phyloP scores from a whole-genome alignment of 1,140 invertebrate species.

The Drosophila neocordata region DNA sequence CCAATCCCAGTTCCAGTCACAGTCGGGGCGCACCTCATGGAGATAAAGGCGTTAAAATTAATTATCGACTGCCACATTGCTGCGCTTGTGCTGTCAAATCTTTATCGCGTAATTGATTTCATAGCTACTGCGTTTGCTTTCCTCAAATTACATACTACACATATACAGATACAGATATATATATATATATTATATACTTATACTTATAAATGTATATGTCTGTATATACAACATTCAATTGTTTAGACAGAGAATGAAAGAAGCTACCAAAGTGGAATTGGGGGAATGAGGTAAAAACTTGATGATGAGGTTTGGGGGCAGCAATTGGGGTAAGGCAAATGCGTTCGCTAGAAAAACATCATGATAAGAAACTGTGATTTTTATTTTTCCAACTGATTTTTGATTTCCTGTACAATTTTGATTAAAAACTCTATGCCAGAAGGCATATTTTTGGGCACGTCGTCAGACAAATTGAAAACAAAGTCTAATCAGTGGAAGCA shows the following conservation, averaged over 20 bases:
- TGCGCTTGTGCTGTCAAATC: slow-evolving; percentile 79
- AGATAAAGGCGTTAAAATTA: slow-evolving; percentile 81
- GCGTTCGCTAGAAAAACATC: slow-evolving; percentile 70
- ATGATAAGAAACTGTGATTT: slow-evolving; percentile 80
- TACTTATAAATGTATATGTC: not conserved
- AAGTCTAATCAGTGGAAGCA: slow-evolving; percentile 77
- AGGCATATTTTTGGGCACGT: slow-evolving; percentile 45
- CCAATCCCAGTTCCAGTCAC: not conserved
- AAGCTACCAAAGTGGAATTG: slow-evolving; percentile 21
- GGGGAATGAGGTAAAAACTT: not conserved
- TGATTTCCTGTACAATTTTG: slow-evolving; percentile 82
- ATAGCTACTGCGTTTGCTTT: slow-evolving; percentile 81
- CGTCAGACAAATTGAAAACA: slow-evolving; percentile 76
- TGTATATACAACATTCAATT: slow-evolving; percentile 27
- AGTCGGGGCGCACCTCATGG: slow-evolving; percentile 66
- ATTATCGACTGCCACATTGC: slow-evolving; percentile 75
- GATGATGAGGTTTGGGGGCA: slow-evolving; percentile 45
- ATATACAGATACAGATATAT: not conserved
- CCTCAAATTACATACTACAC: slow-evolving; percentile 66
- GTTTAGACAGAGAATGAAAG: slow-evolving; percentile 49
- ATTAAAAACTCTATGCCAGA: slow-evolving; percentile 69
- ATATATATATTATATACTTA: not conserved
- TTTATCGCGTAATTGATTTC: slow-evolving; percentile 81
- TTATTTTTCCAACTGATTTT: slow-evolving; percentile 81
- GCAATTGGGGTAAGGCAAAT: slow-evolving; percentile 67